Percentiles rank a stretch among this genome's conserved stretches.
Evolutionary conservation across 2,797 vertebrate species (phyloP).

Genomic region (Buphagus erythrorhynchus): DNA sequence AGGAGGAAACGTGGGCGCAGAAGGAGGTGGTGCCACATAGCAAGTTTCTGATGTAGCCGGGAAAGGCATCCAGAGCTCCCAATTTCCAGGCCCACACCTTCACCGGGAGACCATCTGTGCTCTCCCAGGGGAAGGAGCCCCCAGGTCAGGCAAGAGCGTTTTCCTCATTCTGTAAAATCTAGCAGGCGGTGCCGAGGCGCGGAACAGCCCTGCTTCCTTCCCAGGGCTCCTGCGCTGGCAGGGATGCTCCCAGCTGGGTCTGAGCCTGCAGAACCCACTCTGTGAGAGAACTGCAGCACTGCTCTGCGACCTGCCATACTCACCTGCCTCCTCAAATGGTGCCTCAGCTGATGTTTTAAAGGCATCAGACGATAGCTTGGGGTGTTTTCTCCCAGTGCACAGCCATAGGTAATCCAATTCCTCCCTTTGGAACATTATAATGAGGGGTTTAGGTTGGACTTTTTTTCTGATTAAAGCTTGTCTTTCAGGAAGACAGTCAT

Average conservation of each 20-base stretch:
- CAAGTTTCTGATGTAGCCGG: conserved; percentile 56
- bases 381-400: accelerated
- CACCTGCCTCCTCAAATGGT: not conserved
- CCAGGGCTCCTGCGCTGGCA: not conserved
- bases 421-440: not conserved
- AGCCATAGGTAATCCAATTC: not conserved
- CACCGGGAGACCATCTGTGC: conserved; percentile 52
- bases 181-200: not conserved
- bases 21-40: conserved; percentile 60
- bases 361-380: not conserved
- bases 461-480: not conserved
- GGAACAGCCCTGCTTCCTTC: not conserved
- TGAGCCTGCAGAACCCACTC: not conserved
- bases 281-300: not conserved
- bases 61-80: conserved; percentile 58
- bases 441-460: not conserved
- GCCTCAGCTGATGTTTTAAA: not conserved
- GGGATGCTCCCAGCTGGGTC: not conserved
- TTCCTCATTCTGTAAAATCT: not conserved
- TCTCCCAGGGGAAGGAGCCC: conserved; percentile 15
- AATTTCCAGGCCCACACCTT: conserved; percentile 51
- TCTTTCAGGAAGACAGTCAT: not conserved
- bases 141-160: not conserved
- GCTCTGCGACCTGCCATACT: not conserved
- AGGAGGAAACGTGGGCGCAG: conserved; percentile 47